Evolutionary conservation across 2,113 vertebrate species (phyloP), one percentile per base, ranked within the genome.

Genomic region (Equus quagga): DNA sequence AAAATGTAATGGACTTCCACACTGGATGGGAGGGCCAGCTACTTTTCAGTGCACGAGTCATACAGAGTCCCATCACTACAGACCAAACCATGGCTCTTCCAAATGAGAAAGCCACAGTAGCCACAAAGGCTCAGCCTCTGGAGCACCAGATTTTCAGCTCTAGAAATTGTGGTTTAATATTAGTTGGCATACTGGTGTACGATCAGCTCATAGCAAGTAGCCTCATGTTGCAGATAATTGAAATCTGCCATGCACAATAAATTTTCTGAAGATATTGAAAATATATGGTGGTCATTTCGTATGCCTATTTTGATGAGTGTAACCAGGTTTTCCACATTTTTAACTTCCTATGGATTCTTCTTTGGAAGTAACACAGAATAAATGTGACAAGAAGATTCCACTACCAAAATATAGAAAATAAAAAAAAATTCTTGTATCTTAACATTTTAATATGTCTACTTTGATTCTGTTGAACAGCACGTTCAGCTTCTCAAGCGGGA

Each of bases 201-300:
- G 36, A 51, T 90, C 84, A 92, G 26, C 8, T 81, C 54, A 36
- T 1, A 21, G 58, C 33, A 69, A 31, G 51, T 14, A 73, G 14
- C 18, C 6, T 54, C 56, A 10, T 21, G 17, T 46, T 88, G 12
- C 62, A 36, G n/a, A 33, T n/a, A 44, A n/a, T 15, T 91, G 8
- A 93, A 96, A 83, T 24, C 36, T 85, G 15, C 33, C 60, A 18
- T 12, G 11, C 8, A 70, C 36, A 87, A n/a, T 78, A 60, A 4
- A 33, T 89, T 92, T 76, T 92, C 60, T 62, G n/a, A 80, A 93
- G 65, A 46, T 78, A 88, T 17, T n/a, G n/a, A 41, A 73, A 92
- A 96, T 73, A 49, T 2, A 46, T 21, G 12, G 18, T 69, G 12
- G 11, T 36, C 69, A 93, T 75, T 51, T 44, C n/a, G 5, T 24